A percentile compares a stretch with the other conserved stretches of the same genome.
These are phyloP conservation scores for Megaleporinus macrocephalus DNA, from an alignment of 2,113 vertebrate species.

Conservation along the genomic window DNA sequence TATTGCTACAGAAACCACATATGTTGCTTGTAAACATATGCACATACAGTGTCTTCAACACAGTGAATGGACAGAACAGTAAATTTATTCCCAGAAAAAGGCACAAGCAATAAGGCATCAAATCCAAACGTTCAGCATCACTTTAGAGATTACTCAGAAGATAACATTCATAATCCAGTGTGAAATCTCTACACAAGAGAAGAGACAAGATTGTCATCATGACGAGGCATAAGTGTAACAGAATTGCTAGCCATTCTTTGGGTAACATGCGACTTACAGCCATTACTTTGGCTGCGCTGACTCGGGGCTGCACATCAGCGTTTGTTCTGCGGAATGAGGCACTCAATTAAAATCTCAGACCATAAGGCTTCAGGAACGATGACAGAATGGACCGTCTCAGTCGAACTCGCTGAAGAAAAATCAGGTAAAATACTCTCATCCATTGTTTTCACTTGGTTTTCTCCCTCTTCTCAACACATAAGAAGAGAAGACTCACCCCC, in stretches of 20 bases:
- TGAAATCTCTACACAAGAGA: slow-evolving; percentile 15
- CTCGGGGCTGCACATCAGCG: not conserved
- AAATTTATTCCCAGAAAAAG: slow-evolving; percentile 34
- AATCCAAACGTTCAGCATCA: slow-evolving; percentile 19
- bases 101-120: slow-evolving; percentile 47
- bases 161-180: slow-evolving; percentile 8
- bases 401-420: not conserved
- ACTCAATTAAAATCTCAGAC: slow-evolving; percentile 8
- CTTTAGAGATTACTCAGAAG: slow-evolving; percentile 16
- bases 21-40: slow-evolving; percentile 36
- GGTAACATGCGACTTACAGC: not conserved
- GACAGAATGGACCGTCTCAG: not conserved
- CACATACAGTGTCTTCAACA: slow-evolving; percentile 39
- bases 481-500: not conserved
- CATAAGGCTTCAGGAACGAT: not conserved
- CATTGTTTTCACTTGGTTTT: not conserved
- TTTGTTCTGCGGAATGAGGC: not conserved
- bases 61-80: slow-evolving; percentile 35
- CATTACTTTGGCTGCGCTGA: slow-evolving; percentile 5
- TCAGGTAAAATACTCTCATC: too few species aligned
- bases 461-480: not conserved
- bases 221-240: slow-evolving; percentile 9
- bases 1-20: slow-evolving; percentile 43
- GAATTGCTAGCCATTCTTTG: slow-evolving; percentile 10
- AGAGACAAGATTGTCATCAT: slow-evolving; percentile 13